A percentile compares a stretch with the other conserved stretches of the same genome.
Conservation (phyloP, 1,140 invertebrate genomes). For the Colletes gigas region DNA sequence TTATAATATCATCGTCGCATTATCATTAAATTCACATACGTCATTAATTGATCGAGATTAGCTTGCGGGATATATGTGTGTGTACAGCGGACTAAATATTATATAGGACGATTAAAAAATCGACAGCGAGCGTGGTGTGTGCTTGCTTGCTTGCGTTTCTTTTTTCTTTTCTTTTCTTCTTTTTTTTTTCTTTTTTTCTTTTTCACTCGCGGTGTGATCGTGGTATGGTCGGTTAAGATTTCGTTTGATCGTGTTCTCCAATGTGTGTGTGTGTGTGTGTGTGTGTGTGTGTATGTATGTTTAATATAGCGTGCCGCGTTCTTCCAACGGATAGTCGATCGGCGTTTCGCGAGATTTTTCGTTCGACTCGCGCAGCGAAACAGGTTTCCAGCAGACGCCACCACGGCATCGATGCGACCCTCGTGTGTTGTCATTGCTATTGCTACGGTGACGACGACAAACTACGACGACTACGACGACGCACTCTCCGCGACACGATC, state of each 20-base stretch:
- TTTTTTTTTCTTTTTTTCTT: background rate
- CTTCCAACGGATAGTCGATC: slow-evolving; percentile 63
- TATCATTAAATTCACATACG: slow-evolving; percentile 63
- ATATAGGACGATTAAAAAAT: slow-evolving; percentile 66
- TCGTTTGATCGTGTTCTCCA: slow-evolving; percentile 41
- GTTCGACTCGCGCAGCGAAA: slow-evolving; percentile 9
- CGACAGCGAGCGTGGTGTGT: slow-evolving; percentile 57
- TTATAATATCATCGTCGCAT: slow-evolving; percentile 64
- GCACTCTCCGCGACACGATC: slow-evolving; percentile 32
- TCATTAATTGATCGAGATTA: slow-evolving; percentile 64
- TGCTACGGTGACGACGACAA: slow-evolving; percentile 4
- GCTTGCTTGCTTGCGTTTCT: background rate
- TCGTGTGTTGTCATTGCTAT: background rate
- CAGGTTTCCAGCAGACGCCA: slow-evolving; percentile 1
- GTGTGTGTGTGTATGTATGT: background rate
- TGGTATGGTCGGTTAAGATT: slow-evolving; percentile 34
- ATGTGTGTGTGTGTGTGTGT: background rate
- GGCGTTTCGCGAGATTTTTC: slow-evolving; percentile 20
- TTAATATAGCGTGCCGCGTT: slow-evolving; percentile 38
- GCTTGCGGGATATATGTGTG: slow-evolving; percentile 63
- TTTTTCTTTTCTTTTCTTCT: background rate
- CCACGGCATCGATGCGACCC: slow-evolving; percentile 39
- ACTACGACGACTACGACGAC: slow-evolving; percentile 51
- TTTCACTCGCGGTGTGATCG: background rate
- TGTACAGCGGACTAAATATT: slow-evolving; percentile 67